Evolutionary conservation across 2,797 vertebrate genomes (phyloP).

Genomic region (Coregonus suidteri): DNA sequence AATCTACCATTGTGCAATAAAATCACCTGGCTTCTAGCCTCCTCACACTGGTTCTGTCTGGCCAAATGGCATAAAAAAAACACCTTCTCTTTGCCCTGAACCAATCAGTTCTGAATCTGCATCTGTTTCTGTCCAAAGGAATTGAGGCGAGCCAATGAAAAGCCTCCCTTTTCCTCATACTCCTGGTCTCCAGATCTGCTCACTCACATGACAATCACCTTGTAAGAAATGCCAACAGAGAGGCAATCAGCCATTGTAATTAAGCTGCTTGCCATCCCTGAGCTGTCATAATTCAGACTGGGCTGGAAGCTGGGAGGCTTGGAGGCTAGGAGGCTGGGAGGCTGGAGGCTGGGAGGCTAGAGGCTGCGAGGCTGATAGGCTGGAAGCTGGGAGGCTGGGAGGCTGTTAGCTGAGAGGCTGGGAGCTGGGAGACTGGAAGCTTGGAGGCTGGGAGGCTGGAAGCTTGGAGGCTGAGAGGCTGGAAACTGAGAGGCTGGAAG

Average conservation of each 20-base stretch:
- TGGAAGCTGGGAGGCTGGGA: no score
- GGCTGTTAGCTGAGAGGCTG: no score
- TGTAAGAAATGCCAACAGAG: conserved; percentile 73
- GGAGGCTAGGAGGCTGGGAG: no score
- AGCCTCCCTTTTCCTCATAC: conserved; percentile 36
- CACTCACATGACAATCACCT: conserved; percentile 65
- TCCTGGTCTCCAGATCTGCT: conserved; percentile 28
- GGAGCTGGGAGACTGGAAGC: no score
- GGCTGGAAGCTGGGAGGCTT: conserved; percentile 25
- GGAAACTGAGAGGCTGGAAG: no score
- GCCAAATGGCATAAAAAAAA: conserved; percentile 62
- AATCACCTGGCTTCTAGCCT: conserved; percentile 57
- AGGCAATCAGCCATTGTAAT: conserved; percentile 76
- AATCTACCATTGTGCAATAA: conserved; percentile 51
- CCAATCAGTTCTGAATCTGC: conserved; percentile 67
- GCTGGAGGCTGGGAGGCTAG: no score
- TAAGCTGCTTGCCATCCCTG: conserved; percentile 70
- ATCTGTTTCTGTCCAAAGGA: conserved; percentile 69
- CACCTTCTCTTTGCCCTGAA: conserved; percentile 45
- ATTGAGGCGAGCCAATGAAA: conserved; percentile 65
- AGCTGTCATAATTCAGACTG: conserved; percentile 70
- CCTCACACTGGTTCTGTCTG: conserved; percentile 53
- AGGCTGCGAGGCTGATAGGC: no score
- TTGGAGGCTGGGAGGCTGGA: no score
- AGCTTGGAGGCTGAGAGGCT: no score